Base-by-base conservation (phyloP, 2,797 vertebrate species). In the Pteropus rufus region DNA sequence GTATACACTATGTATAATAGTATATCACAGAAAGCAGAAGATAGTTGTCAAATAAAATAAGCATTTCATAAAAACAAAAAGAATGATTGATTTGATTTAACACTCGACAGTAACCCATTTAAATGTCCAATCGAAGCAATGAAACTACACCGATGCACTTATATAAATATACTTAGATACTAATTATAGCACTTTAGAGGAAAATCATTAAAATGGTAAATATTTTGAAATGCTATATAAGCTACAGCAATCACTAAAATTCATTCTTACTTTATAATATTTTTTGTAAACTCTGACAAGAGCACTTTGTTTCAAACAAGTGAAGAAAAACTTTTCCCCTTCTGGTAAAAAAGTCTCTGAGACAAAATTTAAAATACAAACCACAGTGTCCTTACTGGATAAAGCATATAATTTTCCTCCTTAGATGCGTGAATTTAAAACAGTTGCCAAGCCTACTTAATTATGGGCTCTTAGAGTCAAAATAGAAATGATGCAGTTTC, bases 401-500 rank as follows among this genome's bases (percentile, higher is more conserved):
- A 92, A 26, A 97, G 24, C 36, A 69, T 89, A 83, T 94, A 97
- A 98, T 98, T 98, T 98, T 92, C 91, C 93, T 93, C 73, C 46
- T 97, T 96, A 97, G 90, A 82, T 70, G 34, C 34, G 24, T 36
- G 39, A 95, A 98, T 92, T 97, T 97, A 70, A 98, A 98, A 93
- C 23, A 62, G 34, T 77, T 97, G 88, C 73, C 89, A 97, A 94
- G 86, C 56, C 70, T 80, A 80, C 54, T 97, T 97, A 98, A 98
- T 98, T 98, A 97, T 96, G 72, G 85, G 69, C 62, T 73, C 88
- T 97, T 34, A 96, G 77, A 94, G 96, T 97, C 95, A 96, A 95
- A 97, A 97, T 29, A 94, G 89, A 98, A 98, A 98, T 97, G 46
- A 98, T 7, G 29, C 60, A 92, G 97, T 98, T 98, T 98, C 96